Evolutionary conservation across 2,797 vertebrate species (phyloP).

Genomic region (Pogonophryne albipinna): DNA sequence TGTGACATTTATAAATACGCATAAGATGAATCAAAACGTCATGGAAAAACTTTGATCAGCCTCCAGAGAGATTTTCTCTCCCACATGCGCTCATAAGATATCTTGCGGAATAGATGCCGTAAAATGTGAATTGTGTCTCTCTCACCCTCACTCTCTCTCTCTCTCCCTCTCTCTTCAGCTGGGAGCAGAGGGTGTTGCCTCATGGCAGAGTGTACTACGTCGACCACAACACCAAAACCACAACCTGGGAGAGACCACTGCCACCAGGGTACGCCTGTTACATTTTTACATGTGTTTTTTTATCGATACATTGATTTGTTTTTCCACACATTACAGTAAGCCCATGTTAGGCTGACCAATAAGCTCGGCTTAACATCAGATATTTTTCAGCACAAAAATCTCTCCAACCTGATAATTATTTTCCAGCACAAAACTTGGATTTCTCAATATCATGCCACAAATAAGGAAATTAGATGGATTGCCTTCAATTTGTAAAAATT

Average conservation of each 20-base stretch:
- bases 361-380: background rate
- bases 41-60: no score
- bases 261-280: slow-evolving; percentile 90
- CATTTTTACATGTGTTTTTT: slow-evolving; percentile 6
- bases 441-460: background rate
- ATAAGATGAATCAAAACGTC: no score
- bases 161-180: slow-evolving; percentile 79
- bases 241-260: slow-evolving; percentile 98
- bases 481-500: background rate
- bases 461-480: background rate
- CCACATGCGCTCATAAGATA: background rate
- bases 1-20: no score
- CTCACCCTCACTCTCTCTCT: no score
- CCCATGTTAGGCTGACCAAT: background rate
- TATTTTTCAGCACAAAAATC: background rate
- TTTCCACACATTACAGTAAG: no score
- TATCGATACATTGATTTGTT: background rate
- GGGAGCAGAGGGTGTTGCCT: slow-evolving; percentile 96
- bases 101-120: background rate
- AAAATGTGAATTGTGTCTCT: background rate
- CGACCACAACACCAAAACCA: slow-evolving; percentile 99
- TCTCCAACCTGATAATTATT: no score
- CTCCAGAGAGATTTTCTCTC: no score
- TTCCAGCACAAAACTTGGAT: background rate
- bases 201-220: slow-evolving; percentile 97